Evolutionary conservation across 2,797 vertebrate genomes (phyloP).

Genomic region (Falco rusticolus): DNA sequence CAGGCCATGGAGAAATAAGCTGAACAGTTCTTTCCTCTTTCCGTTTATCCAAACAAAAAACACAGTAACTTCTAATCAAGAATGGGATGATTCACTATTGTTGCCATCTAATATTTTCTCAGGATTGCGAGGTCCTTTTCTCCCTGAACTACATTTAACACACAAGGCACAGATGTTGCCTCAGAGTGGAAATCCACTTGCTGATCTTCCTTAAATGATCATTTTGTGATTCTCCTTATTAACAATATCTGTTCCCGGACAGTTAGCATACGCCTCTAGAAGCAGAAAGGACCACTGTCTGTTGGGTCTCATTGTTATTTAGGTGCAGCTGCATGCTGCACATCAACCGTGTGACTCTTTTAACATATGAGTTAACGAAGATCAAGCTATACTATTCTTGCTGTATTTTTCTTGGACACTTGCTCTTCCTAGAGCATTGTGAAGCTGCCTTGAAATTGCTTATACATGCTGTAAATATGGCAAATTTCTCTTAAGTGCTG

Average conservation of each 20-base stretch:
- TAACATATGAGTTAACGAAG: neutral
- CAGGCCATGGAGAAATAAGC: neutral
- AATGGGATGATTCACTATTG: neutral
- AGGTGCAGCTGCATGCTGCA: neutral
- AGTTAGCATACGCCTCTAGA: neutral
- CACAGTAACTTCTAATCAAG: neutral
- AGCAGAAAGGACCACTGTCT: neutral
- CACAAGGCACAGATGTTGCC: constrained; percentile 30
- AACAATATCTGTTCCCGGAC: neutral
- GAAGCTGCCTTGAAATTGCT: neutral
- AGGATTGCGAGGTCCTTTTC: neutral
- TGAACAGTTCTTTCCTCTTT: neutral
- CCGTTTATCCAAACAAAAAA: neutral
- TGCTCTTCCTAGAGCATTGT: neutral
- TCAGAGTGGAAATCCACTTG: neutral
- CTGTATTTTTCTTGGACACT: neutral
- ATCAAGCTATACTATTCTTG: neutral
- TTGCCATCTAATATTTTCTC: constrained; percentile 16
- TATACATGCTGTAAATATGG: neutral
- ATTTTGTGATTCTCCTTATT: constrained; percentile 35
- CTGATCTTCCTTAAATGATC: neutral
- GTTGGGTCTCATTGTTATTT: neutral
- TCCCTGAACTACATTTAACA: neutral
- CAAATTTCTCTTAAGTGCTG: neutral
- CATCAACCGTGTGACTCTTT: neutral